Percentiles rank a stretch among this genome's conserved stretches.
phyloP scores from a whole-genome alignment of 2,888 invertebrate species.

The Caenorhabditis imperialis region DNA sequence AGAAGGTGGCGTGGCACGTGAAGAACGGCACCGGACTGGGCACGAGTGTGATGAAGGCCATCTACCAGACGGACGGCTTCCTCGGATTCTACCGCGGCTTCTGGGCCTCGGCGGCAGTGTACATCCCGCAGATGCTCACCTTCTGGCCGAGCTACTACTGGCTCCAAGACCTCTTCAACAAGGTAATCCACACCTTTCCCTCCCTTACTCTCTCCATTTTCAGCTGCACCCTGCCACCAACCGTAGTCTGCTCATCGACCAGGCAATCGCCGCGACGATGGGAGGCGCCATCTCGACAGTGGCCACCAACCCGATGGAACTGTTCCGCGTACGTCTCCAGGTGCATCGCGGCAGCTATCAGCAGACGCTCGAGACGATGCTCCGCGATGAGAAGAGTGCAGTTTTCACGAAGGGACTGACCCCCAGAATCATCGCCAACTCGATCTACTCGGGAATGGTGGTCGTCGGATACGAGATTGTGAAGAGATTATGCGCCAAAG shows the following conservation, averaged over 20 bases:
- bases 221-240: conserved; percentile 44
- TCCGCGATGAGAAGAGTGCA: conserved; percentile 54
- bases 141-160: conserved; percentile 68
- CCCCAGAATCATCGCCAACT: conserved; percentile 65
- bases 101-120: conserved; percentile 62
- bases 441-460: conserved; percentile 64
- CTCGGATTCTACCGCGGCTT: conserved; percentile 66
- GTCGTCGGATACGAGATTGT: conserved; percentile 69
- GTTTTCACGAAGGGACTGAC: conserved; percentile 68
- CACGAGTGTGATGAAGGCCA: conserved; percentile 55
- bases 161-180: conserved; percentile 54
- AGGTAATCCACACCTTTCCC: conserved; percentile 8
- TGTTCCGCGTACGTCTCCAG: conserved; percentile 67
- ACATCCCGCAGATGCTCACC: conserved; percentile 64
- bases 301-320: conserved; percentile 68
- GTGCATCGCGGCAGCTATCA: conserved; percentile 60
- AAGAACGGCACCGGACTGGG: conserved; percentile 44
- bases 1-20: conserved; percentile 34
- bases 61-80: conserved; percentile 64
- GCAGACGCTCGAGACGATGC: conserved; percentile 56
- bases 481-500: conserved; percentile 64
- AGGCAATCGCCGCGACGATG: conserved; percentile 62
- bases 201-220: neutral
- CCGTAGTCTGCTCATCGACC: conserved; percentile 60
- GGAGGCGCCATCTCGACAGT: conserved; percentile 62